These are phyloP conservation scores for Calameuta filiformis DNA, from an alignment of 2,888 invertebrate species.

Conservation along the genomic window DNA sequence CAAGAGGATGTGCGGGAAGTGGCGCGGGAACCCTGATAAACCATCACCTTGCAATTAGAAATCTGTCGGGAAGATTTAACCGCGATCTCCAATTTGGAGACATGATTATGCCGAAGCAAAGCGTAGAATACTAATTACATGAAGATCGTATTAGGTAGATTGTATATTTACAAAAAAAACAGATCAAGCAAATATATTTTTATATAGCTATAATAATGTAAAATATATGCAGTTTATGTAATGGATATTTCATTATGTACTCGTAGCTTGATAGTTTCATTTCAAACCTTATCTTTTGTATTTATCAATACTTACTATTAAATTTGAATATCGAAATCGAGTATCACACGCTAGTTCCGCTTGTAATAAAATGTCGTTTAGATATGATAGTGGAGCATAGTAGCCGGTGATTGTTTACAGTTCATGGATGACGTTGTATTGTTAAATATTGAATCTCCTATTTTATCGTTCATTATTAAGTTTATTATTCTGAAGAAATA, in stretches of 20 bases:
- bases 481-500: neutral
- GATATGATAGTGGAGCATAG: neutral
- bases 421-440: neutral
- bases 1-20: slow-evolving; percentile 62
- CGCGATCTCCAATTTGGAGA: neutral
- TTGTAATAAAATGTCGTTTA: neutral
- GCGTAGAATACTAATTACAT: neutral
- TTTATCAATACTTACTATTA: neutral
- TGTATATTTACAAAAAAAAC: neutral
- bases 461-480: neutral
- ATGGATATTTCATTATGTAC: neutral
- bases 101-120: neutral
- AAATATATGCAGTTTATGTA: neutral
- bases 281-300: neutral
- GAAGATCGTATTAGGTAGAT: neutral
- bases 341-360: neutral
- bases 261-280: neutral
- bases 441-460: neutral
- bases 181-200: neutral
- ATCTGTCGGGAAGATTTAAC: slow-evolving; percentile 1
- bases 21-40: slow-evolving; percentile 57
- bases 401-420: neutral
- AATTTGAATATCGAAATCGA: neutral
- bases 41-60: slow-evolving; percentile 26
- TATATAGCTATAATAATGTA: neutral